Evolutionary conservation across 2,113 vertebrate species (phyloP).

Genomic region (Pseudonaja textilis): DNA sequence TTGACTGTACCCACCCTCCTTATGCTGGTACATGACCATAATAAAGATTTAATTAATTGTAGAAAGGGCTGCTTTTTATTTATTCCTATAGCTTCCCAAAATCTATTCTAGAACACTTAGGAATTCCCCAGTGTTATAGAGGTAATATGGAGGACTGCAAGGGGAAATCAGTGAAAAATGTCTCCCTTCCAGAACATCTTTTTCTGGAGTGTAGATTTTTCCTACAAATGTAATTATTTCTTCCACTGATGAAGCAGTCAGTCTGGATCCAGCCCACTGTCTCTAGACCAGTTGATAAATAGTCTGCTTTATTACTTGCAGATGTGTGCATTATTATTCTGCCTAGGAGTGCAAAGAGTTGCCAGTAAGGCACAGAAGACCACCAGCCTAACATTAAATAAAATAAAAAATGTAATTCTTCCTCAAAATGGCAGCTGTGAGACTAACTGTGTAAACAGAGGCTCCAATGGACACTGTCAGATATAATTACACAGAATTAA

Average conservation of each 20-base stretch:
- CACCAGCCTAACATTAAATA: neutral
- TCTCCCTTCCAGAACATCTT: neutral
- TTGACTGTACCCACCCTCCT: neutral
- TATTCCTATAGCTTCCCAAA: neutral
- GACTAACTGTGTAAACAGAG: neutral
- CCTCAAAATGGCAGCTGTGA: slow-evolving; percentile 9
- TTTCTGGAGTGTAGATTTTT: neutral
- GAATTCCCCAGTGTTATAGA: neutral
- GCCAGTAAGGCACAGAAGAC: neutral
- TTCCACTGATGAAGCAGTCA: neutral
- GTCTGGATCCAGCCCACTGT: neutral
- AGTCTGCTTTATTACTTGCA: neutral
- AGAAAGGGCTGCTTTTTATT: neutral
- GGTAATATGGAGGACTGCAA: neutral
- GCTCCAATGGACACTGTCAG: neutral
- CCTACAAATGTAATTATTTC: neutral
- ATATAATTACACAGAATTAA: slow-evolving; percentile 22
- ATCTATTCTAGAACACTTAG: neutral
- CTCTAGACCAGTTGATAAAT: neutral
- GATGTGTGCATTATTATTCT: neutral
- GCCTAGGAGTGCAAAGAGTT: neutral
- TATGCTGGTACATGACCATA: neutral
- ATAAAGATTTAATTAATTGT: neutral
- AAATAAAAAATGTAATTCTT: neutral
- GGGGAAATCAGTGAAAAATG: neutral